Percentiles rank a stretch among this genome's conserved stretches.
Evolutionary conservation across 2,797 vertebrate genomes (phyloP).

Genomic region (Kryptolebias ocellatus): DNA sequence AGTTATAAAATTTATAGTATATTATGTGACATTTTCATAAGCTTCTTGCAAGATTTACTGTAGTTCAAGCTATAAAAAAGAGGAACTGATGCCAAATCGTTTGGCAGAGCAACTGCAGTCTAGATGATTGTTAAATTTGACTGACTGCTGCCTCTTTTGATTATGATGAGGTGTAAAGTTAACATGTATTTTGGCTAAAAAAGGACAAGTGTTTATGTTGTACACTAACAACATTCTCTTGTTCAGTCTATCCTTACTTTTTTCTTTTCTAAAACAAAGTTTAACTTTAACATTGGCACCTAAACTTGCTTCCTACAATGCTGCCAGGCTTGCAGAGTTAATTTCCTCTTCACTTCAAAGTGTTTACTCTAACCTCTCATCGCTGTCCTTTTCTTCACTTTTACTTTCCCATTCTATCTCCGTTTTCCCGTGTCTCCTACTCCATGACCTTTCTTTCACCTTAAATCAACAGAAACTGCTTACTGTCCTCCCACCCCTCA

Average conservation of each 20-base stretch:
- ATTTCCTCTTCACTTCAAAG: not conserved
- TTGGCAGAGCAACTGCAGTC: not conserved
- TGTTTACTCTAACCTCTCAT: slow-evolving; percentile 19
- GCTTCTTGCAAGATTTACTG: not conserved
- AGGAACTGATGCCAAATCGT: not conserved
- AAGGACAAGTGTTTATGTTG: not conserved
- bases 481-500: not conserved
- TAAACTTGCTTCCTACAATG: not conserved
- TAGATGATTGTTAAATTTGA: not conserved
- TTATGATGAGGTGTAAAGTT: not conserved
- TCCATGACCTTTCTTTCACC: slow-evolving; percentile 46
- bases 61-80: not conserved
- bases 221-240: too few species aligned
- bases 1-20: not conserved
- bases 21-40: not conserved
- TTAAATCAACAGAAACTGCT: slow-evolving; percentile 41
- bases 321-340: not conserved
- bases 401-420: slow-evolving; percentile 25
- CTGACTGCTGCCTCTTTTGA: not conserved
- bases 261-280: not conserved
- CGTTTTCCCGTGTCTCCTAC: slow-evolving; percentile 14
- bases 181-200: not conserved
- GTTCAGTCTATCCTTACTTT: not conserved
- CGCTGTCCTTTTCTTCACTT: slow-evolving; percentile 2
- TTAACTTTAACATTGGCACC: not conserved